phyloP scores from a whole-genome alignment of 2,888 invertebrate genomes.

The Dorcus parallelipipedus region DNA sequence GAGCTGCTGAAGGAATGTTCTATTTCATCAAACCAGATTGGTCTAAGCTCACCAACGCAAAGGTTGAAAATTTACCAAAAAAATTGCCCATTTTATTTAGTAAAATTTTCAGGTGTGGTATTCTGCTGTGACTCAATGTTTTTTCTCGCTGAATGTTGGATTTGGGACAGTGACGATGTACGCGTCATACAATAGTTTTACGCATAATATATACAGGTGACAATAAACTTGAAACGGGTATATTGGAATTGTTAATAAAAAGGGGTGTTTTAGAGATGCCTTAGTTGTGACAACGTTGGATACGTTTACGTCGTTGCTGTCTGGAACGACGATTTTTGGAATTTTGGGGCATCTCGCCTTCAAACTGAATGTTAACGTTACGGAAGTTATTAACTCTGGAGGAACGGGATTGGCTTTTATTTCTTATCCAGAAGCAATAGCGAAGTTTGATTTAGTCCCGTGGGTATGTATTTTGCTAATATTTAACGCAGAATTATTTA shows the following conservation, averaged over 20 bases:
- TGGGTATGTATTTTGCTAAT: conserved; percentile 52
- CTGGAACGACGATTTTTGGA: conserved; percentile 80
- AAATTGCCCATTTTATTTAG: too few species aligned
- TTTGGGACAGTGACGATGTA: conserved; percentile 73
- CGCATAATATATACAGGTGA: conserved; percentile 65
- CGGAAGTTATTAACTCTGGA: conserved; percentile 64
- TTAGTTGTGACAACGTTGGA: conserved; percentile 78
- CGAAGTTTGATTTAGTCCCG: conserved; percentile 68
- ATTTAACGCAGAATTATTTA: not conserved
- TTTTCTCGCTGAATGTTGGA: conserved; percentile 71
- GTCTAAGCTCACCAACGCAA: conserved; percentile 65
- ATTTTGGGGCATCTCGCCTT: conserved; percentile 77
- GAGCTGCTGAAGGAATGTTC: conserved; percentile 70
- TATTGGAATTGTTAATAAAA: not conserved
- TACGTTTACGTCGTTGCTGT: conserved; percentile 77
- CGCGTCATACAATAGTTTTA: conserved; percentile 69
- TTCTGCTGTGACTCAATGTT: conserved; percentile 70
- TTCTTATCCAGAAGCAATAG: conserved; percentile 80
- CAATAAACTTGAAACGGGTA: conserved; percentile 4
- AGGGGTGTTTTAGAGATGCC: conserved; percentile 67
- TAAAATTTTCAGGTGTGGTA: conserved; percentile 63
- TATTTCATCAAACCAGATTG: conserved; percentile 81
- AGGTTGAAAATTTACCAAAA: conserved; percentile 39
- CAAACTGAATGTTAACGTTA: conserved; percentile 60
- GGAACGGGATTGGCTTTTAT: conserved; percentile 81